Conservation (phyloP, 1,140 invertebrate genomes). For the Drosophila simulans region DNA sequence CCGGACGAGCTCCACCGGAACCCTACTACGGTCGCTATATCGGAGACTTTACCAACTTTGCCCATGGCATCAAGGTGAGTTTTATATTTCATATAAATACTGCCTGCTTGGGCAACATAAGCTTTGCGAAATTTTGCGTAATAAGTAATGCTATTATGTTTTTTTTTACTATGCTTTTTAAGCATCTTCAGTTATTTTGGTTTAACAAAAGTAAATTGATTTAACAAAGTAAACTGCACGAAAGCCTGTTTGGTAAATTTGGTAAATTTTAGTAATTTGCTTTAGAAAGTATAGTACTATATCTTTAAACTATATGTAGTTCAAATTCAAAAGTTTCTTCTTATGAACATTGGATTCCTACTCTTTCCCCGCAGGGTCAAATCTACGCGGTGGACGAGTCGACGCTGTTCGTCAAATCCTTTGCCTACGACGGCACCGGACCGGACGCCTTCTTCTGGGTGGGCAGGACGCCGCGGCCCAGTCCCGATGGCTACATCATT, state of each 20-base stretch:
- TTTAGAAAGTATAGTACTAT: no score
- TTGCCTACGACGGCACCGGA: slow-evolving; percentile 93
- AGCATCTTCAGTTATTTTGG: background rate
- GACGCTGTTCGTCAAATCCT: slow-evolving; percentile 93
- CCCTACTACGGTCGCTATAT: slow-evolving; percentile 92
- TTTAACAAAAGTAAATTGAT: no score
- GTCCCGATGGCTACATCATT: slow-evolving; percentile 92
- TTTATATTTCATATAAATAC: background rate
- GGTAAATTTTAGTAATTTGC: no score
- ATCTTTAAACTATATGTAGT: no score
- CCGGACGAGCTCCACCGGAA: slow-evolving; percentile 85
- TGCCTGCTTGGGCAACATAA: no score
- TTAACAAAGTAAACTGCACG: no score
- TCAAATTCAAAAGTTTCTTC: background rate
- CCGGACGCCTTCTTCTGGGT: slow-evolving; percentile 96
- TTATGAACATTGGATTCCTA: background rate
- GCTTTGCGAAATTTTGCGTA: no score
- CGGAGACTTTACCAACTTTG: slow-evolving; percentile 88
- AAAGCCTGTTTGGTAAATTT: no score
- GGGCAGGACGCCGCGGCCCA: slow-evolving; percentile 90
- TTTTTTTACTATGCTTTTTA: background rate
- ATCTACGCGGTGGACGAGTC: slow-evolving; percentile 95
- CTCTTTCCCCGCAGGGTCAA: slow-evolving; percentile 85
- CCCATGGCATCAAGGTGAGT: slow-evolving; percentile 88
- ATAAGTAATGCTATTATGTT: no score